Evolutionary conservation across 2,113 vertebrate species (phyloP).

Genomic region (Colaptes auratus): DNA sequence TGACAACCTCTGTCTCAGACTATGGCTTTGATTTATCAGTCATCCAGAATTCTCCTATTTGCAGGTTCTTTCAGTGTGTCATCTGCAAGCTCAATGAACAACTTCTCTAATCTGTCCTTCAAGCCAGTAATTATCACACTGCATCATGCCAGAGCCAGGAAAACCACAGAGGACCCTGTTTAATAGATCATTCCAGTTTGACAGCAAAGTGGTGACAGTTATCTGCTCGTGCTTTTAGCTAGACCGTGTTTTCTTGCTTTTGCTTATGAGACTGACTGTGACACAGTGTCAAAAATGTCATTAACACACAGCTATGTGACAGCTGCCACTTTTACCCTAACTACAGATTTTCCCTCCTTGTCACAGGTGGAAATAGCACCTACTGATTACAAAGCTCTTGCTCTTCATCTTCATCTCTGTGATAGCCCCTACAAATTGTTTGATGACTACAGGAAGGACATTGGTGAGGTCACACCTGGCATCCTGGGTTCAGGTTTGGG

Average conservation of each 20-base stretch:
- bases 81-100: background rate
- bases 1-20: background rate
- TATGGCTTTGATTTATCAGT: background rate
- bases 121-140: background rate
- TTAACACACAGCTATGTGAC: background rate
- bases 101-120: background rate
- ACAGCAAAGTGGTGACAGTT: background rate
- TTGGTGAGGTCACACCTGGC: no score
- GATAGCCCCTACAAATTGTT: background rate
- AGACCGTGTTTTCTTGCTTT: background rate
- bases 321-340: conserved; percentile 9
- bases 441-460: background rate
- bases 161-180: background rate
- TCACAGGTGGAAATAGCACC: background rate
- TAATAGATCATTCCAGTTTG: background rate
- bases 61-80: background rate
- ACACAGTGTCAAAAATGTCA: background rate
- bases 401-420: background rate
- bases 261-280: background rate
- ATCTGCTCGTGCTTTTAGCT: background rate
- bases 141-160: background rate
- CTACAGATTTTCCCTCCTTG: background rate
- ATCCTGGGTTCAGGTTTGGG: no score
- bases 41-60: background rate
- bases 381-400: background rate